Conservation (phyloP, 2,113 vertebrate genomes). For the Eupsittula cactorum region DNA sequence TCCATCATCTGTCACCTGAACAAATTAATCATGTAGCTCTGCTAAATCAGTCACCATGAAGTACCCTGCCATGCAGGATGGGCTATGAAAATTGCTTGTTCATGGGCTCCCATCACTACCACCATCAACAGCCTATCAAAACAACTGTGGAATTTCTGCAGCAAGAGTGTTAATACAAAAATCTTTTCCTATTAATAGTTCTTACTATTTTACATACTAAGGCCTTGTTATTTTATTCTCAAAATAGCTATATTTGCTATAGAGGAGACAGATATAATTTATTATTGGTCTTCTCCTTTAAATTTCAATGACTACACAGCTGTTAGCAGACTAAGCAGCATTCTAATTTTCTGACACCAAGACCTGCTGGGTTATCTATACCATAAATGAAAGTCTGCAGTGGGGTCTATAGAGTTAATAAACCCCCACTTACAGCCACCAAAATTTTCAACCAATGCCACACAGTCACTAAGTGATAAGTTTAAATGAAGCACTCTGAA, state of each 20-base stretch:
- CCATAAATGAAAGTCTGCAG: not conserved
- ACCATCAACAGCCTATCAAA: not conserved
- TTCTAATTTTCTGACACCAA: not conserved
- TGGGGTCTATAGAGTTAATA: not conserved
- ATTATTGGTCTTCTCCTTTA: not conserved
- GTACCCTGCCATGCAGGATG: accelerated
- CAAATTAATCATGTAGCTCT: not conserved
- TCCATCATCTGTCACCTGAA: not conserved
- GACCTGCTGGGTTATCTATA: not conserved
- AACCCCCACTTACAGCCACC: accelerated
- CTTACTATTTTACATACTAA: not conserved
- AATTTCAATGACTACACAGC: not conserved
- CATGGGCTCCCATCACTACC: not conserved
- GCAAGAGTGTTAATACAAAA: not conserved
- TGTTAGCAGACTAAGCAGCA: not conserved
- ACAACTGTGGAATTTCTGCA: not conserved
- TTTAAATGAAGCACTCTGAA: not conserved
- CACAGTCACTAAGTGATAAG: not conserved
- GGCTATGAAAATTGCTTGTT: no score
- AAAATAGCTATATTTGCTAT: not conserved
- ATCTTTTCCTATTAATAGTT: not conserved
- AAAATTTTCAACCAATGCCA: not conserved
- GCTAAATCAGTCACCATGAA: not conserved
- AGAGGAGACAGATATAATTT: not conserved
- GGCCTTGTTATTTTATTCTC: not conserved